Conservation (phyloP, 2,888 invertebrate species). For the Ochropacha duplaris region DNA sequence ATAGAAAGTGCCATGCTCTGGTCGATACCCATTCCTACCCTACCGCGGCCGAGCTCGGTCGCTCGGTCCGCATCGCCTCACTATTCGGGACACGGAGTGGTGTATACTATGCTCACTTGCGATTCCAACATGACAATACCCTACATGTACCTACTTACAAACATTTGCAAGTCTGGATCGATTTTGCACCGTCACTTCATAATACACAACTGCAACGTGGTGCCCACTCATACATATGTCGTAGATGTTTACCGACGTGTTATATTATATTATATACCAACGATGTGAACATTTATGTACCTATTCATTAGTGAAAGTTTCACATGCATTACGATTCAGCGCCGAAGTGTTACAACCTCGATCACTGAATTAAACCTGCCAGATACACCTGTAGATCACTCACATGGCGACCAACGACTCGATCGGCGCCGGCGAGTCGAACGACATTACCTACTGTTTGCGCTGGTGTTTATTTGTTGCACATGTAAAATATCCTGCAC, state of each 20-base stretch:
- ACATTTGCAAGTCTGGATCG: slow-evolving; percentile 79
- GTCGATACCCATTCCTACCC: slow-evolving; percentile 71
- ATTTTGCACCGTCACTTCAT: slow-evolving; percentile 86
- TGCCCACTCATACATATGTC: slow-evolving; percentile 27
- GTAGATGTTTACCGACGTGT: slow-evolving; percentile 33
- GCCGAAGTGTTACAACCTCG: slow-evolving; percentile 73
- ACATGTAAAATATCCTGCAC: slow-evolving; percentile 75
- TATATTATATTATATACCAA: slow-evolving; percentile 39
- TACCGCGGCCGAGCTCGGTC: slow-evolving; percentile 44
- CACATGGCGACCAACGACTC: slow-evolving; percentile 30
- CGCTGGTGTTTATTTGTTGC: slow-evolving; percentile 60
- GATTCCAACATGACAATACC: slow-evolving; percentile 60
- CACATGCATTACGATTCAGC: slow-evolving; percentile 50
- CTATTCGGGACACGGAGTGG: slow-evolving; percentile 59
- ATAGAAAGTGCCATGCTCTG: slow-evolving; percentile 82
- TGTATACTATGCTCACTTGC: slow-evolving; percentile 66
- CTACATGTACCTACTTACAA: slow-evolving; percentile 48
- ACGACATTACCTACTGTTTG: slow-evolving; percentile 63
- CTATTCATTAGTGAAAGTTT: slow-evolving; percentile 28
- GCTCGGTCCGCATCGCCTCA: slow-evolving; percentile 44
- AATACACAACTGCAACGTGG: slow-evolving; percentile 55
- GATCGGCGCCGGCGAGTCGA: slow-evolving; percentile 47
- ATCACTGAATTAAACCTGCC: slow-evolving; percentile 51
- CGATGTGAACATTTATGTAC: slow-evolving; percentile 3
- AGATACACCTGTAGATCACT: slow-evolving; percentile 8